Percentiles rank a stretch among this genome's conserved stretches.
phyloP scores from a whole-genome alignment of 2,797 vertebrate genomes.

The Arctocebus calabarensis region DNA sequence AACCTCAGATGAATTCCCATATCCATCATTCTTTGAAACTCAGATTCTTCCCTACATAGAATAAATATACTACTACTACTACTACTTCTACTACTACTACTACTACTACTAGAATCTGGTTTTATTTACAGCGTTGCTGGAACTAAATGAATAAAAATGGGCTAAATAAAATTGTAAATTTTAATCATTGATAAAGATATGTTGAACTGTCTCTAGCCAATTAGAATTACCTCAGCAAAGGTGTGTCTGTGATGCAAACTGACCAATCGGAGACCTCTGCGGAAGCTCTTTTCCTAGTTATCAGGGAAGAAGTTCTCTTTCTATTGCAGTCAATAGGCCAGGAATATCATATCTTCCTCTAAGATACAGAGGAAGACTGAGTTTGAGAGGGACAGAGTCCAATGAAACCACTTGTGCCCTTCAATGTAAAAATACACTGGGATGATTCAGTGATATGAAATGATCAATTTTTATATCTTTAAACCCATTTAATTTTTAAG shows the following conservation, averaged over 20 bases:
- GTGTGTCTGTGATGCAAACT: neutral
- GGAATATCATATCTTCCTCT: neutral
- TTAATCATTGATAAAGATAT: neutral
- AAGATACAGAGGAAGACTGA: neutral
- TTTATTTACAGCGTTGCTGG: neutral
- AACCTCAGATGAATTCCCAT: neutral
- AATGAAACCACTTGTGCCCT: neutral
- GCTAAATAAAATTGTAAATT: neutral
- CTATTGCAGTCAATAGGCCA: neutral
- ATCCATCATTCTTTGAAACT: neutral
- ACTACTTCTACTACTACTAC: neutral
- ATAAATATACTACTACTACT: neutral
- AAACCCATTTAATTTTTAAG: constrained; percentile 12
- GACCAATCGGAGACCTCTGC: neutral
- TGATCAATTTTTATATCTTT: neutral
- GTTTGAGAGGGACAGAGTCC: neutral
- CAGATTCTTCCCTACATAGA: neutral
- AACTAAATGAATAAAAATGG: neutral
- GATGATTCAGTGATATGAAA: neutral
- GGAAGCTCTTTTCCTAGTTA: neutral
- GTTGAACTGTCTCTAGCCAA: neutral
- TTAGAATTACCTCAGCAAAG: constrained; percentile 36
- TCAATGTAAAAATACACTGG: neutral
- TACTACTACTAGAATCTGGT: neutral
- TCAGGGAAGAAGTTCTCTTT: neutral